These are phyloP conservation scores for Dreissena rostriformis DNA, from an alignment of 1,140 invertebrate species.

Conservation along the genomic window DNA sequence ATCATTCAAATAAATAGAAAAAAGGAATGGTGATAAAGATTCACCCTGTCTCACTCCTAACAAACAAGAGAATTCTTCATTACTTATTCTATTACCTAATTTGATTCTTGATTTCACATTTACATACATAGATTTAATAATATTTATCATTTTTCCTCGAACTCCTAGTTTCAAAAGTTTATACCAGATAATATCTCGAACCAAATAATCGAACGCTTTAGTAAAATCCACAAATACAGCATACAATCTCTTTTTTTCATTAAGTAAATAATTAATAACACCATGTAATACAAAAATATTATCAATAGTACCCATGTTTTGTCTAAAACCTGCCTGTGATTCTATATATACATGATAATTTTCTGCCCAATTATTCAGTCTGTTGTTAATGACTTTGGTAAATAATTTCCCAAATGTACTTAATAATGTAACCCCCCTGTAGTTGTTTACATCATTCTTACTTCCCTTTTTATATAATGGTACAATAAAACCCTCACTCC, in stretches of 20 bases:
- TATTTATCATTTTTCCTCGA: conserved; percentile 48
- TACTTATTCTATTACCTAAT: conserved; percentile 23
- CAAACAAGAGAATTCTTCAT: conserved; percentile 18
- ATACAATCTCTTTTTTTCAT: conserved; percentile 38
- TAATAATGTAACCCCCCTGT: conserved; percentile 20
- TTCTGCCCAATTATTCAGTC: not conserved
- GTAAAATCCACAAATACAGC: conserved; percentile 40
- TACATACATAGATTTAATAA: conserved; percentile 50
- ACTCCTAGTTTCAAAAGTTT: conserved; percentile 38
- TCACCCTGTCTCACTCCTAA: conserved; percentile 60
- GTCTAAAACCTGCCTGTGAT: conserved; percentile 31
- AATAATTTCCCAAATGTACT: conserved; percentile 24
- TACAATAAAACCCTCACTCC: conserved; percentile 11
- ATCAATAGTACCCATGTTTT: conserved; percentile 48
- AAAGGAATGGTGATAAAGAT: conserved; percentile 57
- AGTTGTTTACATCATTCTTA: conserved; percentile 5
- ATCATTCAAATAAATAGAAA: conserved; percentile 53
- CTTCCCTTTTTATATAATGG: conserved; percentile 29
- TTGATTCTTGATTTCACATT: conserved; percentile 44
- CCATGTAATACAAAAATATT: conserved; percentile 57
- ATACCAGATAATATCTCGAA: conserved; percentile 29
- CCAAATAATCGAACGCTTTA: conserved; percentile 52
- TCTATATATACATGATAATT: conserved; percentile 30
- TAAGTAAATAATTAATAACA: conserved; percentile 46
- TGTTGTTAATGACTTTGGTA: conserved; percentile 7